Conservation (phyloP, 1,140 invertebrate genomes). For the Brachionus rotundiformis region DNA sequence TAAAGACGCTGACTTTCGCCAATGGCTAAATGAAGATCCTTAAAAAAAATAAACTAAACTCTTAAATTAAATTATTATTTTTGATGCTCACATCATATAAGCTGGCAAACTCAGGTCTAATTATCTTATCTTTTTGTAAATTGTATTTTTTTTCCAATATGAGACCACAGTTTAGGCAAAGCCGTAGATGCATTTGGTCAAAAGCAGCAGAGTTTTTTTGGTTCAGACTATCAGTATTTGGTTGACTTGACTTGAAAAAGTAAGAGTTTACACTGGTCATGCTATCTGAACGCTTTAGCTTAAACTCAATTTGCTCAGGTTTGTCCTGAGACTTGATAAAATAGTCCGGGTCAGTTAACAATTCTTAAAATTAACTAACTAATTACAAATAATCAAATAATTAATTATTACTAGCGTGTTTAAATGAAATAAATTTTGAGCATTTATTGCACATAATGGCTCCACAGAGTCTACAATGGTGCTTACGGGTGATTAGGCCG, state of each 20-base stretch:
- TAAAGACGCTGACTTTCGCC: conserved; percentile 75
- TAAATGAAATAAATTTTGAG: conserved; percentile 80
- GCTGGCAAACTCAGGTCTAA: conserved; percentile 7
- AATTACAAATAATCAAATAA: no score
- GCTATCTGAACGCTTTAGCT: conserved; percentile 59
- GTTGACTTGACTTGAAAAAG: conserved; percentile 27
- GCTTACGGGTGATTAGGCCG: conserved; percentile 80
- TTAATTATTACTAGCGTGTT: conserved; percentile 77
- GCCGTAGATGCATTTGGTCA: conserved; percentile 30
- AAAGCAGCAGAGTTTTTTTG: neutral
- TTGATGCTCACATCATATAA: conserved; percentile 58
- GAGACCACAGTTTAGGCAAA: conserved; percentile 36
- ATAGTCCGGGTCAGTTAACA: conserved; percentile 54
- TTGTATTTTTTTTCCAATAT: conserved; percentile 48
- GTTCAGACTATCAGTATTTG: neutral
- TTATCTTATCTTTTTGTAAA: conserved; percentile 11
- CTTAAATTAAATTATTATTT: conserved; percentile 52
- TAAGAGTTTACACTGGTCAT: conserved; percentile 59
- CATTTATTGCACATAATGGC: conserved; percentile 91
- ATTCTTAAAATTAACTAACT: neutral
- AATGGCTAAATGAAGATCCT: conserved; percentile 73
- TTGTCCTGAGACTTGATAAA: conserved; percentile 68
- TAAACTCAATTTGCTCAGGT: conserved; percentile 61
- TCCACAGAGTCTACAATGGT: conserved; percentile 94
- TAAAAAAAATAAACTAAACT: conserved; percentile 4